Evolutionary conservation across 2,888 invertebrate genomes (phyloP).

Genomic region (Zygaena filipendulae): DNA sequence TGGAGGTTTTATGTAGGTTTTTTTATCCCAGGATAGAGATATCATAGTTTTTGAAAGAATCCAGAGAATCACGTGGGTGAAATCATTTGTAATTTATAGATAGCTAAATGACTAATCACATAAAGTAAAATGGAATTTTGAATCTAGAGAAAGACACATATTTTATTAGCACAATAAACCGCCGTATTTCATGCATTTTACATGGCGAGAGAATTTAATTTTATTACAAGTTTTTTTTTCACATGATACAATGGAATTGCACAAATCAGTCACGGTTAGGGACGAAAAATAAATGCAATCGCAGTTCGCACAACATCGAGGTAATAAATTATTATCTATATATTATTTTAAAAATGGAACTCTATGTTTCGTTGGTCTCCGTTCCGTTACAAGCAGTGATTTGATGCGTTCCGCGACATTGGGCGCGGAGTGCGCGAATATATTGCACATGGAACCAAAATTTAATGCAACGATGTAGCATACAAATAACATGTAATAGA

Average conservation of each 20-base stretch:
- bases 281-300: conserved; percentile 31
- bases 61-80: too few species aligned
- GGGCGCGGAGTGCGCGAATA: conserved; percentile 37
- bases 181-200: not conserved
- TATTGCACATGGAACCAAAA: conserved; percentile 52
- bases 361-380: too few species aligned
- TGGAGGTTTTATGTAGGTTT: too few species aligned
- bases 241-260: conserved; percentile 20
- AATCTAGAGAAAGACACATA: too few species aligned
- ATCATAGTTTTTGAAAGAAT: too few species aligned
- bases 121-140: too few species aligned
- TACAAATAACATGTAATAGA: too few species aligned
- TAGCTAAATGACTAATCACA: too few species aligned
- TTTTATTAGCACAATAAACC: too few species aligned
- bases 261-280: conserved; percentile 32
- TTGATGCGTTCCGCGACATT: conserved; percentile 59
- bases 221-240: not conserved
- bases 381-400: conserved; percentile 22
- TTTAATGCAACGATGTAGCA: conserved; percentile 34
- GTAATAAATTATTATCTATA: conserved; percentile 49
- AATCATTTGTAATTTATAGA: too few species aligned
- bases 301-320: conserved; percentile 30
- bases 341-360: conserved; percentile 49
- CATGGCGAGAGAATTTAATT: not conserved
- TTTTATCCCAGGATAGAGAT: too few species aligned